These are phyloP conservation scores for Cydia pomonella DNA, from an alignment of 1,140 invertebrate species.

Conservation along the genomic window DNA sequence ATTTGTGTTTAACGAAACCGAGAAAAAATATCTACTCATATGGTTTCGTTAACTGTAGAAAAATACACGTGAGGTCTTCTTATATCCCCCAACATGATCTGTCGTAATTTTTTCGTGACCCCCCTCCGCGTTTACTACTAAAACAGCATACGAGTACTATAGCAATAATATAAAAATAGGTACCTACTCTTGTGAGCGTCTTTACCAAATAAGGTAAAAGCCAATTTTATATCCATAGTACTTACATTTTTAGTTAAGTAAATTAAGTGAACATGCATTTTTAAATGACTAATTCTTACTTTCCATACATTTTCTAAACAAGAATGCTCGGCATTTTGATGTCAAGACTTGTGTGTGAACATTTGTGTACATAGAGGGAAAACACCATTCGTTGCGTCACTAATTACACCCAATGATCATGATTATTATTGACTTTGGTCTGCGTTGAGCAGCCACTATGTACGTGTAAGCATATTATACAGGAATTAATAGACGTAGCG, in stretches of 20 bases:
- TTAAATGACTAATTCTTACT: neutral
- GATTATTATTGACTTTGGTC: constrained; percentile 31
- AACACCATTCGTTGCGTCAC: constrained; percentile 20
- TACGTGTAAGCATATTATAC: neutral
- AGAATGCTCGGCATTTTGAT: constrained; percentile 14
- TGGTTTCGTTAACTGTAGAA: too few relatives aligned
- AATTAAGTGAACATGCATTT: neutral
- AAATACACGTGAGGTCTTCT: too few relatives aligned
- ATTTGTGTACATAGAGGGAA: constrained; percentile 25
- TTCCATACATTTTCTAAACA: neutral
- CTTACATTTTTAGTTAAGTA: neutral
- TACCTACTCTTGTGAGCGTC: too few relatives aligned
- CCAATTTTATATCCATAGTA: too few relatives aligned
- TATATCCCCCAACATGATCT: too few relatives aligned
- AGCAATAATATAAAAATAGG: too few relatives aligned
- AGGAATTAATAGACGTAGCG: neutral
- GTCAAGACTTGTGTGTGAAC: constrained; percentile 21
- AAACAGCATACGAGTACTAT: too few relatives aligned
- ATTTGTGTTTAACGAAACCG: too few relatives aligned
- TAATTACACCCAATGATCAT: constrained; percentile 25
- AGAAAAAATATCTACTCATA: too few relatives aligned
- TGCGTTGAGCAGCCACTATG: neutral
- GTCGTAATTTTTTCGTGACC: too few relatives aligned
- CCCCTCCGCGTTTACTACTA: too few relatives aligned
- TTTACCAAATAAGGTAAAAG: too few relatives aligned